Evolutionary conservation across 2,113 vertebrate species (phyloP), one percentile per base, ranked within the genome.

Genomic region (Helogale parvula): DNA sequence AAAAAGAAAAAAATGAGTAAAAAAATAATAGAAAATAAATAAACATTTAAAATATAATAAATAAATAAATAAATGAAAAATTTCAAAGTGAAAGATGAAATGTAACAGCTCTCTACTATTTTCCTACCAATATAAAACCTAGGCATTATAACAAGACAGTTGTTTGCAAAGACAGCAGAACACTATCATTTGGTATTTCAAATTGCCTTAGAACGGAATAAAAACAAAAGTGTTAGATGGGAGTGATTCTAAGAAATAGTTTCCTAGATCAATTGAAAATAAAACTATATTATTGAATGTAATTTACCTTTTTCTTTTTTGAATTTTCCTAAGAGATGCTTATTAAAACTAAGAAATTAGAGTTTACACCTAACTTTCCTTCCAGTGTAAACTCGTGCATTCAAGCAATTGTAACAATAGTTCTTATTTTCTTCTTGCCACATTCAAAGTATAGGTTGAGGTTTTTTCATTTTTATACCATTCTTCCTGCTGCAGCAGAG

Each of bases 401-500:
- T 87, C 69, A 88, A 41, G 47, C 21, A 80, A 79, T 74, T 6
- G 2, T 72, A 45, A 94, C 6, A 88, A 12, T 5, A 35, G 45
- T 38, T 7, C 27, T 87, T n/a, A 68, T 54, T 87, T 76, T 93
- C 47, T 74, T 94, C 95, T 86, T 69, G 92, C n/a, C 69, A 88
- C 21, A 76, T 85, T 31, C 0, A 14, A 92, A 89, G 66, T 60
- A 89, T 35, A 63, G 7, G 17, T 33, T 54, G n/a, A 81, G 27
- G 57, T 76, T 69, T 94, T 90, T 85, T 77, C 86, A 80, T 87
- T 90, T 93, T 80, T 84, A 90, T 80, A 65, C 31, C 85, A 88
- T 94, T 84, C 77, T 96, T 97, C 57, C 52, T 90, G 35, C 84
- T 94, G 12, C 60, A 93, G 96, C 12, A 90, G 80, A 94, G 91